Evolutionary conservation across 2,888 invertebrate species (phyloP), one percentile per base, ranked within the genome.

Genomic region (Phyto melanocephala): DNA sequence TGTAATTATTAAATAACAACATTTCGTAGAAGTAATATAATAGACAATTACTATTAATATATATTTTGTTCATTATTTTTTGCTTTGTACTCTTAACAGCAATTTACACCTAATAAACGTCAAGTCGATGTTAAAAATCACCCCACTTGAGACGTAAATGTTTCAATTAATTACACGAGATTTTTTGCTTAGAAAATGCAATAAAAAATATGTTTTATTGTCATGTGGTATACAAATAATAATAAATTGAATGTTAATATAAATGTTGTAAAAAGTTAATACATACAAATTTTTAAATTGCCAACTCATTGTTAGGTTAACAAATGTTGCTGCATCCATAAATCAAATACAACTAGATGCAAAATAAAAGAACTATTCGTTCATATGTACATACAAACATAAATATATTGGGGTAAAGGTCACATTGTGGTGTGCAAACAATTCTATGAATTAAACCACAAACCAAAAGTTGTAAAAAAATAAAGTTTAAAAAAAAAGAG

Each of bases 101-200:
- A 76, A 76, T 72, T 81, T 71, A 35, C 70, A 76, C 76, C 60
- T 60, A 52, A 81, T 76, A 71, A 76, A 65, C 45, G 52, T 65
- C 62, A 47, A 62, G 11, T 62, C 37, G 22, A 58, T 58, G 52
- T 45, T 42, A 42, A 5, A 71, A 71, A 28, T 58, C 11, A 37
- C 11, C 11, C 62, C 54, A 54, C 13, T 24, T 74, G 37, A 37
- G 33, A 80, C 60, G 60, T 67, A 52, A 70, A 52, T 71, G n/a
- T 58, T 65, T 68, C 24, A 68, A 68, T 76, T 76, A 52, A 45
- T 37, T 50, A 47, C 33, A 45, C 1, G 68, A 35, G 42, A 63
- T 35, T 56, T 47, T 37, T 37, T 28, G 4, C 28, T 68, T 75
- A 6, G 15, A 72, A 60, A 47, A 37, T 42, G 50, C n/a, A 56